Conservation (phyloP, 1,140 invertebrate genomes). For the Cryptotermes secundus region DNA sequence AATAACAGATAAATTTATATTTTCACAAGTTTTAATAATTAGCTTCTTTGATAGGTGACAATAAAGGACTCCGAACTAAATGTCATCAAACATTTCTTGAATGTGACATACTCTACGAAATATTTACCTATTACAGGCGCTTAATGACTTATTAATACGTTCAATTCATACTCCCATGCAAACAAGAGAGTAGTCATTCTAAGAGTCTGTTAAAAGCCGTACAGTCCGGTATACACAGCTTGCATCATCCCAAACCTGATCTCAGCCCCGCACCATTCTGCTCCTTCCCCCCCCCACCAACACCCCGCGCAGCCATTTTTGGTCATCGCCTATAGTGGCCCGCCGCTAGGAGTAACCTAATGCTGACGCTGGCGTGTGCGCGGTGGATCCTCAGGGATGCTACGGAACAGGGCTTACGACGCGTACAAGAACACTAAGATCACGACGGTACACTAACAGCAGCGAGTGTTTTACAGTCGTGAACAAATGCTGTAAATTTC, state of each 20-base stretch:
- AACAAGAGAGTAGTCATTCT: background rate
- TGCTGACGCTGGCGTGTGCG: conserved; percentile 29
- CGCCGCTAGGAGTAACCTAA: conserved; percentile 38
- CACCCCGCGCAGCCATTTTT: conserved; percentile 60
- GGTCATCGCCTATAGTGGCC: conserved; percentile 56
- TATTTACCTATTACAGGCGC: too few relatives aligned
- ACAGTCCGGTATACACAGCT: background rate
- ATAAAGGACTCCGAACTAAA: too few relatives aligned
- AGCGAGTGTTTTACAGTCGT: too few relatives aligned
- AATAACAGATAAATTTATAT: too few relatives aligned
- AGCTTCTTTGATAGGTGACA: too few relatives aligned
- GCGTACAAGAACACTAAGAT: background rate
- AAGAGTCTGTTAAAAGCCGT: background rate
- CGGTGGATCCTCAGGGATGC: conserved; percentile 1
- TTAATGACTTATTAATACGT: too few relatives aligned
- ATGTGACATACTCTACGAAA: too few relatives aligned
- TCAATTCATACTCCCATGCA: too few relatives aligned
- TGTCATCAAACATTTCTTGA: too few relatives aligned
- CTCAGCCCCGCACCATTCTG: background rate
- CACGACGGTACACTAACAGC: too few relatives aligned
- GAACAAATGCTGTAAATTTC: too few relatives aligned
- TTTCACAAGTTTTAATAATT: too few relatives aligned
- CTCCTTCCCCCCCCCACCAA: conserved; percentile 26
- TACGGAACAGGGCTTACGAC: background rate
- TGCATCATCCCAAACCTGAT: conserved; percentile 18